A percentile compares a stretch with the other conserved stretches of the same genome.
Evolutionary conservation across 2,888 invertebrate species (phyloP).

Genomic region (Aphidius colemani): DNA sequence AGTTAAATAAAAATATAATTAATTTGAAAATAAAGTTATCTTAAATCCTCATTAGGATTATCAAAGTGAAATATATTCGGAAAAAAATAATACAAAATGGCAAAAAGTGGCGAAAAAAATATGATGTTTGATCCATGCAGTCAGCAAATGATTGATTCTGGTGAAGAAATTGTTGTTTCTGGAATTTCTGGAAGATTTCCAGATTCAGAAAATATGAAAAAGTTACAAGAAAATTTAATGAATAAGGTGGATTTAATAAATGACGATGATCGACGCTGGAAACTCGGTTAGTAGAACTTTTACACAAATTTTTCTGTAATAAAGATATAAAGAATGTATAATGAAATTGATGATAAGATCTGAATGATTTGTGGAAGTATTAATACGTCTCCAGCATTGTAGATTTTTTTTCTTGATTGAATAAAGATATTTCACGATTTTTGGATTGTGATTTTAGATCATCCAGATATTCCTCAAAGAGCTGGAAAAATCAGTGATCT

Average conservation of each 20-base stretch:
- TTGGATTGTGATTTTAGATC: conserved; percentile 47
- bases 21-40: no score
- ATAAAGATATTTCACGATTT: no score
- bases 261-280: conserved; percentile 59
- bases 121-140: conserved; percentile 48
- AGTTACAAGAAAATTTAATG: conserved; percentile 73
- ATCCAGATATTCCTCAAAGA: conserved; percentile 75
- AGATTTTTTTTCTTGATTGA: no score
- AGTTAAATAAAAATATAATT: no score
- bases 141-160: conserved; percentile 59
- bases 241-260: conserved; percentile 76
- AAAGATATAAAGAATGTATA: no score
- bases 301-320: no score
- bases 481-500: conserved; percentile 74
- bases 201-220: conserved; percentile 73
- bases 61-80: no score
- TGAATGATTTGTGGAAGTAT: no score
- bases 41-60: no score
- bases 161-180: conserved; percentile 70
- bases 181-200: conserved; percentile 78
- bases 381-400: no score
- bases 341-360: no score
- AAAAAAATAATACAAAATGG: background rate
- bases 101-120: conserved; percentile 2
- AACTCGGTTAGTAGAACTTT: conserved; percentile 39